A percentile compares a stretch with the other conserved stretches of the same genome.
phyloP scores from a whole-genome alignment of 2,113 vertebrate species.

The Cheirogaleus medius region DNA sequence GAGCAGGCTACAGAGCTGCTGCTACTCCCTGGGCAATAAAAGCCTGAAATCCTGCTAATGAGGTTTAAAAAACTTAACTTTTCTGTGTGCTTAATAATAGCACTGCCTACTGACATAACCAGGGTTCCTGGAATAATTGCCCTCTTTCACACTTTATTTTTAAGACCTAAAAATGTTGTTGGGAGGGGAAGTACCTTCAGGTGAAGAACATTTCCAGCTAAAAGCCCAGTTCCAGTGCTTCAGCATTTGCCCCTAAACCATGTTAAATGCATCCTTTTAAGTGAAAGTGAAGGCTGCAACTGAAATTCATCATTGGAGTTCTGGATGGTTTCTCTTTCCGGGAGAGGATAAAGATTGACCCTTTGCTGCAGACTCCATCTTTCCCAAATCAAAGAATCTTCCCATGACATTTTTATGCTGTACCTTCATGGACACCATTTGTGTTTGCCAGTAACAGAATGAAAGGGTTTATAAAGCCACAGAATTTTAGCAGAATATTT shows the following conservation, averaged over 20 bases:
- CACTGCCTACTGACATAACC: slow-evolving; percentile 39
- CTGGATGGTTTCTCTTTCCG: neutral
- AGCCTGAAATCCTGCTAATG: slow-evolving; percentile 57
- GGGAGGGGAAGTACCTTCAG: neutral
- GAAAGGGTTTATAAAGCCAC: neutral
- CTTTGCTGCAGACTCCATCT: neutral
- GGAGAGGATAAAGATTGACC: slow-evolving; percentile 3
- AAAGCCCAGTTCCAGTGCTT: neutral
- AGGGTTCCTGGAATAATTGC: slow-evolving; percentile 58
- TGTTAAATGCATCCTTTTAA: slow-evolving; percentile 2
- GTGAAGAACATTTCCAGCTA: neutral
- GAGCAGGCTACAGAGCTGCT: neutral
- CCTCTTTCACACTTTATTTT: slow-evolving; percentile 69
- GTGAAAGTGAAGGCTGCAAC: neutral
- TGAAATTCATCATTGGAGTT: neutral
- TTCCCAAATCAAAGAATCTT: neutral
- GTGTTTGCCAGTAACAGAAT: neutral
- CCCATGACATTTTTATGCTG: slow-evolving; percentile 9
- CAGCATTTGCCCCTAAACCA: neutral
- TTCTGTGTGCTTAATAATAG: slow-evolving; percentile 63
- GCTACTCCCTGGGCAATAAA: slow-evolving; percentile 53
- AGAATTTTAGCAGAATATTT: slow-evolving; percentile 40
- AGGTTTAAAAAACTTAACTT: slow-evolving; percentile 45
- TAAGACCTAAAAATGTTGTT: neutral
- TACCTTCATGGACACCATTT: neutral